Conservation (phyloP, 2,113 vertebrate genomes). For the Xiphophorus couchianus region DNA sequence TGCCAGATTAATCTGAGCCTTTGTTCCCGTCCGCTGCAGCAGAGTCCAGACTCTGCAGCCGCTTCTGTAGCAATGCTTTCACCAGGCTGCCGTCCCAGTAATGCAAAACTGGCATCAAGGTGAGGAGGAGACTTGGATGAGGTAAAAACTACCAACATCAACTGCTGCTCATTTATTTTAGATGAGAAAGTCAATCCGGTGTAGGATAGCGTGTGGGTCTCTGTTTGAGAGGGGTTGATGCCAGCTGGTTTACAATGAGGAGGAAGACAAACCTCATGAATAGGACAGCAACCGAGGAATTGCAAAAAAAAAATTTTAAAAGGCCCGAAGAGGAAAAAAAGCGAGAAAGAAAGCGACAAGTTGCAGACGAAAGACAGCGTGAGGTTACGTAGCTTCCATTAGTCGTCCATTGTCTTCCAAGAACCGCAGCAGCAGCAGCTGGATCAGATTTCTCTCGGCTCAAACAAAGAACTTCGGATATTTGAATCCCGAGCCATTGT, state of each 20-base stretch:
- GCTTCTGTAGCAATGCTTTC: conserved; percentile 42
- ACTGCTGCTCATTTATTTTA: conserved; percentile 53
- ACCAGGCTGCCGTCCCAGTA: conserved; percentile 38
- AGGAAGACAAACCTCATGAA: background rate
- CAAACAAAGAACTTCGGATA: conserved; percentile 71
- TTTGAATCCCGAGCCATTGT: conserved; percentile 64
- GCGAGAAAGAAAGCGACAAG: conserved; percentile 11
- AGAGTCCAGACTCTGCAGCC: conserved; percentile 34
- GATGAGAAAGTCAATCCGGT: conserved; percentile 33
- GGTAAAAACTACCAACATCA: conserved; percentile 43
- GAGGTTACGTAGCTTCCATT: conserved; percentile 69
- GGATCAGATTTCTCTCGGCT: conserved; percentile 70
- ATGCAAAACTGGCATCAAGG: conserved; percentile 33
- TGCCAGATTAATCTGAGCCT: conserved; percentile 35
- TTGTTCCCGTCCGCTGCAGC: conserved; percentile 37
- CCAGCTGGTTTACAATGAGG: conserved; percentile 33
- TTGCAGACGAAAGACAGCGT: conserved; percentile 15
- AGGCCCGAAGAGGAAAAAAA: conserved; percentile 1
- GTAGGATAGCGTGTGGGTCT: conserved; percentile 29
- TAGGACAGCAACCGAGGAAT: background rate
- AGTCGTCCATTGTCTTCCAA: conserved; percentile 65
- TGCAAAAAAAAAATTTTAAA: background rate
- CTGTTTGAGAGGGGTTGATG: conserved; percentile 38
- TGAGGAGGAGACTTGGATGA: conserved; percentile 26
- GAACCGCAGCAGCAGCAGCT: conserved; percentile 64